phyloP scores from a whole-genome alignment of 2,888 invertebrate species.

The Megalurothrips usitatus region DNA sequence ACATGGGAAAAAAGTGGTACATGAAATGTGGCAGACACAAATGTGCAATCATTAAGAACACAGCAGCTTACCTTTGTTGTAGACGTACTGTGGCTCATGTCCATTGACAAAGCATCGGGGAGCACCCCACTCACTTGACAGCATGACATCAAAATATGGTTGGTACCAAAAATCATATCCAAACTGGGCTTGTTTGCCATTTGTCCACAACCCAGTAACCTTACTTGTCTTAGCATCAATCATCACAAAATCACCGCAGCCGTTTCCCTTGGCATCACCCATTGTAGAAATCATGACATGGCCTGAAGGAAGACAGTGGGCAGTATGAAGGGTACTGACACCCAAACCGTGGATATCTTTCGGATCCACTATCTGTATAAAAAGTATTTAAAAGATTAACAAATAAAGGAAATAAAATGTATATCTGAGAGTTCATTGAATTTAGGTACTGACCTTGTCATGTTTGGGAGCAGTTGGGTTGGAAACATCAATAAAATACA shows the following conservation, averaged over 20 bases:
- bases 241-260: constrained; percentile 80
- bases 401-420: constrained; percentile 5
- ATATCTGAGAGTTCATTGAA: not conserved
- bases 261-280: constrained; percentile 82
- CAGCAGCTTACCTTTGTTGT: constrained; percentile 44
- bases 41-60: not conserved
- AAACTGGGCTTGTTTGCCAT: constrained; percentile 62
- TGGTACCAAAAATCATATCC: constrained; percentile 99
- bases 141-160: constrained; percentile 84
- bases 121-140: constrained; percentile 88
- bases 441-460: constrained; percentile 56
- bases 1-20: constrained; percentile 32
- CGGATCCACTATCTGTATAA: constrained; percentile 68
- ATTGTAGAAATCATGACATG: constrained; percentile 93
- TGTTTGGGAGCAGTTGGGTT: constrained; percentile 68
- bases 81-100: constrained; percentile 51
- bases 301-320: constrained; percentile 88
- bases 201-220: constrained; percentile 69
- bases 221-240: constrained; percentile 77
- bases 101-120: constrained; percentile 74
- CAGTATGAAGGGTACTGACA: constrained; percentile 85
- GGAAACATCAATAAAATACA: constrained; percentile 78
- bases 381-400: not conserved
- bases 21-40: not conserved
- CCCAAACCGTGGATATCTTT: constrained; percentile 68